Conservation (phyloP, 2,888 invertebrate species). For the Ommatoiulus sabulosus region DNA sequence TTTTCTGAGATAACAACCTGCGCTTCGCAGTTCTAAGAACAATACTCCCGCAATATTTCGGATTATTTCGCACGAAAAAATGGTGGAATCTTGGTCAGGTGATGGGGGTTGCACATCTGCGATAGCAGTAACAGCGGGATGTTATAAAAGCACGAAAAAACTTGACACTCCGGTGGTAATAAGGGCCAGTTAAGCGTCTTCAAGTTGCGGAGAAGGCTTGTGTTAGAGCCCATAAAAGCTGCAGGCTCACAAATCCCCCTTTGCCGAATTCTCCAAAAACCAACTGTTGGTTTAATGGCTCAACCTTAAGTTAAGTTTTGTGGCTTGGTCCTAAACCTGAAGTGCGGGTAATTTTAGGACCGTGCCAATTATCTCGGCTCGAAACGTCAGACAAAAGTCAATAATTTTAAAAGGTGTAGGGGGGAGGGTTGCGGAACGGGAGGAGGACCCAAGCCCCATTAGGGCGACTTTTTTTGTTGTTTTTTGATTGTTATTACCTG, state of each 20-base stretch:
- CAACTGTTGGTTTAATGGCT: conserved; percentile 3
- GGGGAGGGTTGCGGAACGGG: neutral
- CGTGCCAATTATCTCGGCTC: neutral
- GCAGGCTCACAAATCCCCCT: neutral
- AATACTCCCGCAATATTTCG: neutral
- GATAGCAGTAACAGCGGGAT: neutral
- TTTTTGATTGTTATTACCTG: conserved; percentile 2
- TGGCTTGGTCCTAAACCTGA: neutral
- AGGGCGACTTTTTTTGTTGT: neutral
- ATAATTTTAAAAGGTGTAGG: neutral
- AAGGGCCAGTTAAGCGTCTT: neutral
- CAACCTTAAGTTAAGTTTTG: neutral
- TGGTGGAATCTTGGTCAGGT: too few species aligned
- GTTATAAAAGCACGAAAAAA: neutral
- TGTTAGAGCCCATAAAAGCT: neutral
- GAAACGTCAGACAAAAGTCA: neutral
- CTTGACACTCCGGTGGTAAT: neutral
- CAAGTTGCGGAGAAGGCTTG: neutral
- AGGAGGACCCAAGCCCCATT: neutral
- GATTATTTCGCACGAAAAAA: neutral
- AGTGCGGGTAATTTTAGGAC: neutral
- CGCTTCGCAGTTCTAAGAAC: neutral
- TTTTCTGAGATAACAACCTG: too few species aligned
- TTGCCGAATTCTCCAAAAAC: neutral
- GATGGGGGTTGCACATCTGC: neutral